Evolutionary conservation across 1,140 invertebrate genomes (phyloP), one percentile per base, ranked within the genome.

Genomic region (Piezodorus guildinii): DNA sequence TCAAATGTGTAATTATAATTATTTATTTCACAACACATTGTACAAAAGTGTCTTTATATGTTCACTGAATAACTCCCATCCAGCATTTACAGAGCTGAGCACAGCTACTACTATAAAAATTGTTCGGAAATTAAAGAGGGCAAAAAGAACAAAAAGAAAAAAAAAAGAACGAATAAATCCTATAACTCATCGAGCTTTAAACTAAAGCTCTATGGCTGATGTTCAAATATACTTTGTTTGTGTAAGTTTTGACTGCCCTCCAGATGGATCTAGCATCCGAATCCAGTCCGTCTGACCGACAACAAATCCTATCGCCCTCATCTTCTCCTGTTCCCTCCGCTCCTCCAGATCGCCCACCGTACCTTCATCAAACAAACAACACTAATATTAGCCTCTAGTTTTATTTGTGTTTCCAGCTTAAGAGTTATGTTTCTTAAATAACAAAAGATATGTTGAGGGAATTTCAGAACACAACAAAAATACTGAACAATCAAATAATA

Each of bases 321-420:
- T 88, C 76, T 91, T 90, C 71, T 91, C 85, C 76, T 95, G 92
- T 68, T 88, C 76, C 68, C 87, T 88, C 70, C 85, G 81, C 76
- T 96, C 93, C 79, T 96, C 94, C 69, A 97, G 80, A 77, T 97
- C 94, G n/a, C 94, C 94, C 94, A 97, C 64, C 93, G 84, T 66
- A 97, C 93, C 93, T 60, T 60, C 5, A 39, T 43, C 30, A 60
- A 39, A n/a, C 16, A 43, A 17, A 21, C 16, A 25, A 34, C 2
- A 43, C 10, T 60, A 5, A 75, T 73, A 67, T 64, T 62, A 49
- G 21, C 6, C 6, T 39, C 6, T 10, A 39, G 34, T 39, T 39
- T 39, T 39, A 8, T 39, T 39, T 12, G n/a, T n/a, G n/a, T n/a
- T n/a, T n/a, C 8, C 8, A 30, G 8, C 27, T 30, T 3, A 30